Base-by-base conservation (phyloP, 1,140 invertebrate genomes). In the Ceratosolen solmsi region DNA sequence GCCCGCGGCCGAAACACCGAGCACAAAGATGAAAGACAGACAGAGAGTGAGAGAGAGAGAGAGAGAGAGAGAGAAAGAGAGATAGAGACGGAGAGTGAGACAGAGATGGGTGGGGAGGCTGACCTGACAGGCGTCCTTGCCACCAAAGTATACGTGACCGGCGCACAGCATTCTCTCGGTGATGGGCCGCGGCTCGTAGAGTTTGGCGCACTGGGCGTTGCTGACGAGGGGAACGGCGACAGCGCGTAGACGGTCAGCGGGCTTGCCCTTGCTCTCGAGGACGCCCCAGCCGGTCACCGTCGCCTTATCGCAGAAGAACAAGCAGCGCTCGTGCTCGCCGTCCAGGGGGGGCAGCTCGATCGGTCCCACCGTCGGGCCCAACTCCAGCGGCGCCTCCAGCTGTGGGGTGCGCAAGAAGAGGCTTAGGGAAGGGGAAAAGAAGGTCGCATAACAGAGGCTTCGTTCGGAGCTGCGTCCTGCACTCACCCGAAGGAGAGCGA, bases 101-200 rank as follows among this genome's bases (percentile, higher is more conserved):
- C n/a, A n/a, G n/a, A n/a, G n/a, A n/a, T 11, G 3, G 38, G 8
- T 54, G 9, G 20, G 51, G 1, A 1, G 27, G 1, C 54, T 22
- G 82, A 87, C 87, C 86, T 90, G 89, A 76, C 91, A 92, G 17
- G 94, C 92, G 83, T 95, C 94, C 70, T 89, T 92, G 0, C 94
- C 94, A 2, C 93, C 94, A 38, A 93, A 84, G 0, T 87, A 83
- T 8, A 93, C 91, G 86, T 93, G 92, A 11, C 94, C 94, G 11
- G 94, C 93, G 85, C 94, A 94, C 25, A 95, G 87, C 91, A 94
- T 94, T 25, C 92, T 89, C 1, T 91, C 89, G 2, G 91, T 92
- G 46, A 94, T 88, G 76, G 87, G 86, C 65, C 85, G 86, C 72
- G 85, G 51, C 30, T 84, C 86, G 86, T 91, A 92, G 75, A 87